Evolutionary conservation across 2,113 vertebrate species (phyloP).

Genomic region (Engystomops pustulosus): DNA sequence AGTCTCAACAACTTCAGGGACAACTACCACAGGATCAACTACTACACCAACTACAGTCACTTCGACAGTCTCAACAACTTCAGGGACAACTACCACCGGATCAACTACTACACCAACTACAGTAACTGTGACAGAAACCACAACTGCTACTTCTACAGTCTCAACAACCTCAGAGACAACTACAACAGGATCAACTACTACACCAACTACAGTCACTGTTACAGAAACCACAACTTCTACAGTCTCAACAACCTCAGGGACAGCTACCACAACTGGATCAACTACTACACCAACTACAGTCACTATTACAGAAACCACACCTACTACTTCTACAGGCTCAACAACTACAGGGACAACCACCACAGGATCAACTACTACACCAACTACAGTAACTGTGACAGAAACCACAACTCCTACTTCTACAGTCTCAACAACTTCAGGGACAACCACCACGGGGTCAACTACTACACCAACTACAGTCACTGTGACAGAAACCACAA

Average conservation of each 20-base stretch:
- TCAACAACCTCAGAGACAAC: background rate
- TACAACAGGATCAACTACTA: too few species aligned
- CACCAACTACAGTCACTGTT: too few species aligned
- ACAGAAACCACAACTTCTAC: too few species aligned
- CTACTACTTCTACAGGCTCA: too few species aligned
- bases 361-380: background rate
- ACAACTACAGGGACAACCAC: background rate
- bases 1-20: background rate
- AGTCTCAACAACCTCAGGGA: background rate
- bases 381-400: background rate
- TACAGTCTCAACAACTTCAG: background rate
- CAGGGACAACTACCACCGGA: too few species aligned
- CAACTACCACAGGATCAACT: background rate
- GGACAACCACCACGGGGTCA: background rate
- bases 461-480: background rate
- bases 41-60: too few species aligned
- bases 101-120: background rate
- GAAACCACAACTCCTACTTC: too few species aligned
- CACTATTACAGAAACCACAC: too few species aligned
- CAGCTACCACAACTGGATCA: background rate
- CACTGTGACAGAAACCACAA: constrained; percentile 2
- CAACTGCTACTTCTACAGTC: background rate
- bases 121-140: too few species aligned
- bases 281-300: background rate
- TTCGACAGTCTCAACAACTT: background rate